Evolutionary conservation across 2,113 vertebrate species (phyloP), one percentile per base, ranked within the genome.

Genomic region (Coptodon bakossiorum): DNA sequence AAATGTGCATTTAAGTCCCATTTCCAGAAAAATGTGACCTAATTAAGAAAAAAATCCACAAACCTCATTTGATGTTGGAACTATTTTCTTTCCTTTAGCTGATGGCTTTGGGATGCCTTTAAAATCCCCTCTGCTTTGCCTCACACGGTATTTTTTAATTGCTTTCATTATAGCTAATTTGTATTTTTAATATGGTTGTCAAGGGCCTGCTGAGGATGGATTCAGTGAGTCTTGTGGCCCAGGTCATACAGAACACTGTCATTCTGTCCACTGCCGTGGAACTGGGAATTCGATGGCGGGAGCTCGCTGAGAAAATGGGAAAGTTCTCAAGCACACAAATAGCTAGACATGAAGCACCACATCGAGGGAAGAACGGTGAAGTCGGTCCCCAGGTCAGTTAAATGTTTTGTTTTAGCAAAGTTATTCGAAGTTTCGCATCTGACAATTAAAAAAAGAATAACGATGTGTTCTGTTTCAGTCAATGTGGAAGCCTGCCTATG

Each of bases 401-500:
- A 50, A 22, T 1, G 61, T 22, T 36, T 1, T 52, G 45, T 31
- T 78, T 78, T 78, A n/a, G 24, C 27, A 52, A 34, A 78, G 16
- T 52, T 52, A 78, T 31, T 52, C 1, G 0, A 78, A 19, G 17
- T 22, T 81, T 36, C 11, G 22, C 19, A 68, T 40, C n/a, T 40
- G n/a, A 68, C 34, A 22, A 14, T 40, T 68, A 68, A 40, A 22
- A 68, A 68, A 29, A 3, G 5, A n/a, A 34, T 24, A 57, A 52
- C 12, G 12, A 50, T 84, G 14, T 84, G 78, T 66, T 59, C 40
- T 88, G 24, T 82, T 86, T 14, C 89, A 99, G 99, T 97, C 97
- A 53, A 99, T 99, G 98, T 99, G 99, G 99, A 99, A 99, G 88
- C 99, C 98, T 89, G 99, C 99, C 8, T 99, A 99, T 90, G 99